Conservation (phyloP, 64 coral and sea anemone genomes). For the Anthopleura sola region DNA sequence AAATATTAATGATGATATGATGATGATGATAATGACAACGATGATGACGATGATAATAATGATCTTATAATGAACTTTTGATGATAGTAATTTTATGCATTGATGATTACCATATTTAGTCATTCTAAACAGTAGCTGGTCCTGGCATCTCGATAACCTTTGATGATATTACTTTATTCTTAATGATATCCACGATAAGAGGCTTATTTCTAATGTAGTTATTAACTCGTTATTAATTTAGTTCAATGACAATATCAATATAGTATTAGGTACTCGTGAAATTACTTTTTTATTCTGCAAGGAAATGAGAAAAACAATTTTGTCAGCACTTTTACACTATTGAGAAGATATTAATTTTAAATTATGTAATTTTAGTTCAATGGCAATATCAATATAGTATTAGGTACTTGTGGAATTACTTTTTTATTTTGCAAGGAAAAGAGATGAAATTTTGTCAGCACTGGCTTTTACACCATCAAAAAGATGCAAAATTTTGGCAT, state of each 20-base stretch:
- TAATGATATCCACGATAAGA: background rate
- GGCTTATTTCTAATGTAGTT: background rate
- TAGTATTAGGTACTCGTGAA: too few relatives aligned
- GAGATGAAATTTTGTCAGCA: too few relatives aligned
- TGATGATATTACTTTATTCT: background rate
- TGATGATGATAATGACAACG: background rate
- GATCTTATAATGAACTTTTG: background rate
- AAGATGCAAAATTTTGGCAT: background rate
- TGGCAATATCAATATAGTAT: too few relatives aligned
- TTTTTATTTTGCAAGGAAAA: too few relatives aligned
- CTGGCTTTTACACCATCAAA: background rate
- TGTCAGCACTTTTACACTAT: too few relatives aligned
- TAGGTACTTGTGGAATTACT: too few relatives aligned
- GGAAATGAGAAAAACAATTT: too few relatives aligned
- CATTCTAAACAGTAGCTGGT: background rate
- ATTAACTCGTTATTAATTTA: background rate
- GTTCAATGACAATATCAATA: too few relatives aligned
- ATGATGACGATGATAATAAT: background rate
- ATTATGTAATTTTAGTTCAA: too few relatives aligned
- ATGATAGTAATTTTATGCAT: background rate
- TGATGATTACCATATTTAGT: background rate
- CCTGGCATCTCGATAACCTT: background rate
- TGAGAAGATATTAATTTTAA: background rate
- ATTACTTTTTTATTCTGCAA: too few relatives aligned
- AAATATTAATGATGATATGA: background rate